phyloP scores from a whole-genome alignment of 2,797 vertebrate species.

The Podargus strigoides region DNA sequence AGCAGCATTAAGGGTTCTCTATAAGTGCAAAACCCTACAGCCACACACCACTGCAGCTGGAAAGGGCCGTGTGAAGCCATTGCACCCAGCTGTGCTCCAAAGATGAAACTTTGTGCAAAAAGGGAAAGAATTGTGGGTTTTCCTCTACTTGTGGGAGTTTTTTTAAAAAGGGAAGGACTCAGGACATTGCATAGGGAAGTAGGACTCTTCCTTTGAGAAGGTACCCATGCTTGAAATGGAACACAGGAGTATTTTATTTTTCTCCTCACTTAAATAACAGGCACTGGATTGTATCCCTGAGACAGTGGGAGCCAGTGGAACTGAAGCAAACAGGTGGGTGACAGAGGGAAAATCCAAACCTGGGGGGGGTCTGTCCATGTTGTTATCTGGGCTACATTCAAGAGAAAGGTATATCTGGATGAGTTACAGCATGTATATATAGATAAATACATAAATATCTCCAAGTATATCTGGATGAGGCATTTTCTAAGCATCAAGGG shows the following conservation, averaged over 20 bases:
- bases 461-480: background rate
- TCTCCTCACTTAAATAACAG: background rate
- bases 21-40: background rate
- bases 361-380: background rate
- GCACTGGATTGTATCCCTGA: background rate
- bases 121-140: background rate
- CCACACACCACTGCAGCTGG: rapidly evolving
- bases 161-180: background rate
- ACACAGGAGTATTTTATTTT: background rate
- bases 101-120: background rate
- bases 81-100: background rate
- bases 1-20: background rate
- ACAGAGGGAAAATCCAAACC: background rate
- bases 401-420: background rate
- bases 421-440: too few relatives aligned
- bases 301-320: background rate
- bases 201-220: background rate
- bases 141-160: background rate
- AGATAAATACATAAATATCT: too few relatives aligned
- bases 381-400: background rate
- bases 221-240: rapidly evolving
- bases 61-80: background rate
- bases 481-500: background rate
- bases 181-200: background rate
- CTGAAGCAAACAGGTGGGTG: background rate